Conservation (phyloP, 2,888 invertebrate species). For the Herminia tarsipennalis region DNA sequence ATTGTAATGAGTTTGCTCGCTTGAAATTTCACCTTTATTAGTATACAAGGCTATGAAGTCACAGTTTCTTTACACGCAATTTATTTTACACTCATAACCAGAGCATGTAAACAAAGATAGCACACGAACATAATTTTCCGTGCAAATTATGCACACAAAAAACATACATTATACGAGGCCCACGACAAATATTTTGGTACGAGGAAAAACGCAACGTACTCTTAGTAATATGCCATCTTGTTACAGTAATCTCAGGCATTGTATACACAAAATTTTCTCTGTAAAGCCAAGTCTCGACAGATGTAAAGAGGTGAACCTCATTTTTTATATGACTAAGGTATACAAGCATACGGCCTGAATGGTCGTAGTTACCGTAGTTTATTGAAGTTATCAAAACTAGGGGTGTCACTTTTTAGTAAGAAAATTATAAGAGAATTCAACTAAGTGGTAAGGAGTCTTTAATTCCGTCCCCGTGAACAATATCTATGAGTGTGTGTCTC, state of each 20-base stretch:
- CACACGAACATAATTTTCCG: conserved; percentile 13
- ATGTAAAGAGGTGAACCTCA: too few relatives aligned
- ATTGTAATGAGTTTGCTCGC: too few relatives aligned
- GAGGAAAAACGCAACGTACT: conserved; percentile 1
- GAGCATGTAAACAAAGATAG: conserved; percentile 9
- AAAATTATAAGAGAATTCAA: too few relatives aligned
- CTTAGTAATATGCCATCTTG: background rate
- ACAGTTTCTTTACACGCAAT: background rate
- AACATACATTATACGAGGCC: conserved; percentile 3
- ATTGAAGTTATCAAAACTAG: too few relatives aligned
- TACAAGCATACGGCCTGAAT: too few relatives aligned
- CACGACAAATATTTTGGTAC: conserved; percentile 5
- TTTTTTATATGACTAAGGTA: too few relatives aligned
- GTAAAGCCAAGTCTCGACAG: background rate
- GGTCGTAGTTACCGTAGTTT: too few relatives aligned
- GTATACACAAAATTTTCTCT: background rate
- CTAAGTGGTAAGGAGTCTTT: too few relatives aligned
- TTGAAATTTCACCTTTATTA: too few relatives aligned
- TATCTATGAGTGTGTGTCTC: too few relatives aligned
- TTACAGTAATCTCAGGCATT: background rate
- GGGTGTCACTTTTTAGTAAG: too few relatives aligned
- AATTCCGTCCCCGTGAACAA: too few relatives aligned
- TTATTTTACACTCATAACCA: conserved; percentile 6
- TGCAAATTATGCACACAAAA: conserved; percentile 10
- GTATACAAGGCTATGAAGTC: background rate